Percentiles rank a stretch among this genome's conserved stretches.
These are phyloP conservation scores for Rafetus swinhoei DNA, from an alignment of 2,113 vertebrate genomes.

Conservation along the genomic window DNA sequence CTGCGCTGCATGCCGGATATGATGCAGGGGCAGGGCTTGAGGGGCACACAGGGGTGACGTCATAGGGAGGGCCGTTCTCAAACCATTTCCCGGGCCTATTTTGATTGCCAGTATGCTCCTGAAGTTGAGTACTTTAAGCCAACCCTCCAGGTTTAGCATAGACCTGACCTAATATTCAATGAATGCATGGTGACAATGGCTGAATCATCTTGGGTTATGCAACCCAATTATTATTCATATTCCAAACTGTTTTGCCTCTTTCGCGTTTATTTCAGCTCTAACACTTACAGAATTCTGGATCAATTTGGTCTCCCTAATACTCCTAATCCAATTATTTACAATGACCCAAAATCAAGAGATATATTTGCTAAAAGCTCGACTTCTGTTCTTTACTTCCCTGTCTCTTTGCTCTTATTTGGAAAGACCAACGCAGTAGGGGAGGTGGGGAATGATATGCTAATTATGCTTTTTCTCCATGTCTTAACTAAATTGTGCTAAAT, in stretches of 20 bases:
- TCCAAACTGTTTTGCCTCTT: neutral
- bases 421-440: neutral
- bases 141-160: too few relatives aligned
- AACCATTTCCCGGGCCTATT: too few relatives aligned
- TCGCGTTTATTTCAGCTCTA: constrained; percentile 7
- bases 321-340: constrained; percentile 4
- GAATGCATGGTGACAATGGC: neutral
- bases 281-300: neutral
- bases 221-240: neutral
- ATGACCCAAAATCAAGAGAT: neutral
- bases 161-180: neutral
- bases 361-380: neutral
- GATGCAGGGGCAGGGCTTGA: too few relatives aligned
- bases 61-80: too few relatives aligned
- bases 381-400: neutral
- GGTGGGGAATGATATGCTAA: neutral
- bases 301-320: neutral
- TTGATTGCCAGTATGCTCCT: too few relatives aligned
- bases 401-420: neutral
- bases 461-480: neutral
- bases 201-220: neutral
- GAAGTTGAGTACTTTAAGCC: too few relatives aligned
- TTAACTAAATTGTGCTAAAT: neutral
- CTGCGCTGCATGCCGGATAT: too few relatives aligned
- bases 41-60: too few relatives aligned